A percentile compares a stretch with the other conserved stretches of the same genome.
phyloP scores from a whole-genome alignment of 2,888 invertebrate genomes.

The Xestia c-nigrum region DNA sequence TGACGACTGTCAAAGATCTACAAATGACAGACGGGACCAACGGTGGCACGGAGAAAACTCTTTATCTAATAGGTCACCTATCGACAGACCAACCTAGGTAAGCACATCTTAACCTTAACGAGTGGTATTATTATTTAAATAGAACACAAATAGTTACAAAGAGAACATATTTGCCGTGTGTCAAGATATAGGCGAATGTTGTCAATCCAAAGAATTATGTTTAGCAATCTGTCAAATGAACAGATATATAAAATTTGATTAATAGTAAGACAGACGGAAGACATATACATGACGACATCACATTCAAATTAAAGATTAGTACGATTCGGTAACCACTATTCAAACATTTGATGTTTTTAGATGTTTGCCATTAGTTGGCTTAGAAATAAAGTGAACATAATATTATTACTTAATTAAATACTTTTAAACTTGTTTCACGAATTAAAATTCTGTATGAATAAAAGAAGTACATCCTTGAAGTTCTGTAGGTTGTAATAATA shows the following conservation, averaged over 20 bases:
- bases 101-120: not conserved
- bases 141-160: not conserved
- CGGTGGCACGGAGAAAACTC: too few species aligned
- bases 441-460: not conserved
- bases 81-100: not conserved
- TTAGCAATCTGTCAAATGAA: constrained; percentile 23
- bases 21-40: too few species aligned
- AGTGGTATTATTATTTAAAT: not conserved
- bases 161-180: not conserved
- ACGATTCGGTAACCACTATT: constrained; percentile 28
- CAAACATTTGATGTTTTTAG: constrained; percentile 36
- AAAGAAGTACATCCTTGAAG: not conserved
- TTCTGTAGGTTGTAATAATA: constrained; percentile 4
- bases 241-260: constrained; percentile 25
- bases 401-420: constrained; percentile 20
- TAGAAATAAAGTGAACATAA: constrained; percentile 17
- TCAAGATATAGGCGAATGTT: constrained; percentile 20
- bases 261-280: constrained; percentile 41
- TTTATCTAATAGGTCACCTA: not conserved
- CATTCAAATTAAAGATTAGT: constrained; percentile 35
- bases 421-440: constrained; percentile 10
- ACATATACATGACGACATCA: constrained; percentile 36
- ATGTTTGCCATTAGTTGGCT: constrained; percentile 25
- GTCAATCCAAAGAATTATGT: constrained; percentile 5
- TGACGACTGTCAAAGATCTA: too few species aligned